phyloP scores from a whole-genome alignment of 2,113 vertebrate species.

The Cepphus grylle region DNA sequence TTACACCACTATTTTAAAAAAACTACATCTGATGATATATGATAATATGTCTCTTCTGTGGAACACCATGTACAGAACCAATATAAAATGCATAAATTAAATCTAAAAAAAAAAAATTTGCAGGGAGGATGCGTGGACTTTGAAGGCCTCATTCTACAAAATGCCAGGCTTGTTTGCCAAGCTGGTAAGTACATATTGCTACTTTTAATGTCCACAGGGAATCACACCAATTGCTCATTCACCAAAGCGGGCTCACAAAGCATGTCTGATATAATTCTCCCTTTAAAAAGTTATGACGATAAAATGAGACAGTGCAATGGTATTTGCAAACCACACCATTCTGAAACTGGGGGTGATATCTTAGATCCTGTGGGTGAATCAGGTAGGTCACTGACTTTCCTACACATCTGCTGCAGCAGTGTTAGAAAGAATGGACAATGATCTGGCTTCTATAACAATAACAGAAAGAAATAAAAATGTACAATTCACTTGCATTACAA shows the following conservation, averaged over 20 bases:
- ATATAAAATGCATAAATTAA: neutral
- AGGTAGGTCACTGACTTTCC: neutral
- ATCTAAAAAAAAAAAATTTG: neutral
- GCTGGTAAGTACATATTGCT: neutral
- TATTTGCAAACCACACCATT: neutral
- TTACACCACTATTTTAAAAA: neutral
- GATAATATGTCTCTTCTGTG: neutral
- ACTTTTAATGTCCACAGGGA: neutral
- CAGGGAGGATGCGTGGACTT: neutral
- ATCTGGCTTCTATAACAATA: neutral
- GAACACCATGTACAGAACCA: neutral
- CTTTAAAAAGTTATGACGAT: neutral
- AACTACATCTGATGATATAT: neutral
- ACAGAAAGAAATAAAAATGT: neutral
- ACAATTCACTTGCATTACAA: neutral
- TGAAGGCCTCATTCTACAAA: neutral
- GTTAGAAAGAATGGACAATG: neutral
- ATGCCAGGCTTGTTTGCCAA: neutral
- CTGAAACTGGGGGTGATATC: neutral
- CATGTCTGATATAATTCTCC: neutral
- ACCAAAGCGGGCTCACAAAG: neutral
- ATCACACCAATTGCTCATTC: neutral
- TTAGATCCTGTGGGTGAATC: neutral
- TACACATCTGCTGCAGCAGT: neutral
- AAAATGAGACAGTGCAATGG: neutral